Evolutionary conservation across 1,140 invertebrate species (phyloP).

Genomic region (Zaprionus ornatus): DNA sequence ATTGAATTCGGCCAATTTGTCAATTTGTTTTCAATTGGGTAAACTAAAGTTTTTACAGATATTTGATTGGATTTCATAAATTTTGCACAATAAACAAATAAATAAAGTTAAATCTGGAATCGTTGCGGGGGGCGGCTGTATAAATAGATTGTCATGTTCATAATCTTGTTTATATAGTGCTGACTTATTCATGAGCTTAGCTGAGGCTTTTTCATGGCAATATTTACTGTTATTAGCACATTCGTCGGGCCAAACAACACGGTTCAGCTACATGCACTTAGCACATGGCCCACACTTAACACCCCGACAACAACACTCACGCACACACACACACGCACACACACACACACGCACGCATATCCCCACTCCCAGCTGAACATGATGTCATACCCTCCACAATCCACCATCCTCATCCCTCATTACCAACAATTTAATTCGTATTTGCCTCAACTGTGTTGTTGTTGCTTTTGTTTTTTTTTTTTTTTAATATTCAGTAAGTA

Average conservation of each 20-base stretch:
- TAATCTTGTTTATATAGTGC: neutral
- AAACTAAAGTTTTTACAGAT: conserved; percentile 44
- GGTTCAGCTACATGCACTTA: conserved; percentile 56
- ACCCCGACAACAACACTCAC: conserved; percentile 12
- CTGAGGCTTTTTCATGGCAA: neutral
- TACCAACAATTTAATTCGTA: conserved; percentile 37
- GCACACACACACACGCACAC: conserved; percentile 5
- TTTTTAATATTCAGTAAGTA: conserved; percentile 22
- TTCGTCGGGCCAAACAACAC: neutral
- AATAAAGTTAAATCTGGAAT: neutral
- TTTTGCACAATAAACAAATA: conserved; percentile 6
- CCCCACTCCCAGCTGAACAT: conserved; percentile 6
- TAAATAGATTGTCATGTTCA: neutral
- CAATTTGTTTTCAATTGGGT: conserved; percentile 24
- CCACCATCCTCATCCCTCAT: conserved; percentile 13
- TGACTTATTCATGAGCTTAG: neutral
- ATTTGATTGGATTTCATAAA: neutral
- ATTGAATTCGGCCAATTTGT: conserved; percentile 61
- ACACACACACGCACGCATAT: conserved; percentile 5
- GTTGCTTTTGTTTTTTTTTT: conserved; percentile 12
- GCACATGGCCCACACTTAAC: conserved; percentile 60
- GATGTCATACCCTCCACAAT: conserved; percentile 37
- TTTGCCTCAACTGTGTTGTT: conserved; percentile 2
- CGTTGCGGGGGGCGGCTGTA: neutral
- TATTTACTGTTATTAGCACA: conserved; percentile 10